These are phyloP conservation scores for Orthosia gracilis DNA, from an alignment of 2,888 invertebrate species.

Conservation along the genomic window DNA sequence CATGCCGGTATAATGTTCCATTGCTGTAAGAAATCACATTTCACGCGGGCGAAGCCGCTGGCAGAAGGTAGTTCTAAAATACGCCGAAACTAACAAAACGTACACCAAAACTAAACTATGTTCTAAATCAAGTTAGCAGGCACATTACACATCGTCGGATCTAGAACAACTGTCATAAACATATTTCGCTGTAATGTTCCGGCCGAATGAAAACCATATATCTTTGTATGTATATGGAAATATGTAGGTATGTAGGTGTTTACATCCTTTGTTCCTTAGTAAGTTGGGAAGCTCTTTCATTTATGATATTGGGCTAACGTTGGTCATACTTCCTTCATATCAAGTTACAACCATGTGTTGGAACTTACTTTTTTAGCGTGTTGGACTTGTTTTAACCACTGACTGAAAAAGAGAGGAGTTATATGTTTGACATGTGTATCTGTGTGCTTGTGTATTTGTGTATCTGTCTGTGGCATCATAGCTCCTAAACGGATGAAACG, in stretches of 20 bases:
- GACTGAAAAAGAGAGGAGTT: too few relatives aligned
- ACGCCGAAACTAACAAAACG: slow-evolving; percentile 35
- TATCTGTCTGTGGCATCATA: too few relatives aligned
- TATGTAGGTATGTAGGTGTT: background rate
- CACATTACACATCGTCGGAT: slow-evolving; percentile 44
- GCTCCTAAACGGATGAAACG: too few relatives aligned
- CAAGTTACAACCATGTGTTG: too few relatives aligned
- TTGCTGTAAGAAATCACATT: too few relatives aligned
- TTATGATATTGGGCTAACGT: background rate
- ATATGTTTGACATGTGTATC: too few relatives aligned
- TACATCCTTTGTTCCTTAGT: slow-evolving; percentile 11
- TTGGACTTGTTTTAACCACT: too few relatives aligned
- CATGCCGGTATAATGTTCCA: too few relatives aligned
- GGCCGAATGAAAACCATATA: slow-evolving; percentile 58
- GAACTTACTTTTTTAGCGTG: too few relatives aligned
- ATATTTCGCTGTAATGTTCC: slow-evolving; percentile 58
- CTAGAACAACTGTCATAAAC: slow-evolving; percentile 61
- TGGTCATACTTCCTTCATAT: background rate
- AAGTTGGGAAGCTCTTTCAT: slow-evolving; percentile 6
- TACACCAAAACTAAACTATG: slow-evolving; percentile 39
- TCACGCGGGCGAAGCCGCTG: too few relatives aligned
- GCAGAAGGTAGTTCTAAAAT: background rate
- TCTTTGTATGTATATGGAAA: slow-evolving; percentile 11
- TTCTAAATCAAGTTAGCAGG: slow-evolving; percentile 51
- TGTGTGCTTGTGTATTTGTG: too few relatives aligned